phyloP scores from a whole-genome alignment of 2,797 vertebrate species.

The Tympanoctomys barrerae region DNA sequence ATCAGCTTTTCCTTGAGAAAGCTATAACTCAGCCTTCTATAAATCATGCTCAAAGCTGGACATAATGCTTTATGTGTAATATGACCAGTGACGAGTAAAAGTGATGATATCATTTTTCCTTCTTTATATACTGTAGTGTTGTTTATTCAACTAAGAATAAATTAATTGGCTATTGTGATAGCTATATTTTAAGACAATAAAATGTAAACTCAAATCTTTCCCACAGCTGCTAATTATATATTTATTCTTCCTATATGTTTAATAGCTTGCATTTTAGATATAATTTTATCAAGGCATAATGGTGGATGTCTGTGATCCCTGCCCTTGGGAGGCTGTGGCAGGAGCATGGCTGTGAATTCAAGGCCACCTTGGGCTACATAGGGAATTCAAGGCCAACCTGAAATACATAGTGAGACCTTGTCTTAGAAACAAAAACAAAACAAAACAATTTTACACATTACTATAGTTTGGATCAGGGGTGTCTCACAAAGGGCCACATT shows the following conservation, averaged over 20 bases:
- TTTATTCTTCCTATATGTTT: conserved; percentile 28
- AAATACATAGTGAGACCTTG: not conserved
- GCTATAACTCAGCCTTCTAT: not conserved
- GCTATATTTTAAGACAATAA: conserved; percentile 41
- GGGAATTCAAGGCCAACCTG: not conserved
- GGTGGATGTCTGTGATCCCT: not conserved
- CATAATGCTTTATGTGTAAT: not conserved
- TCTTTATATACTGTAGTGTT: not conserved
- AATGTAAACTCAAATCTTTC: not conserved
- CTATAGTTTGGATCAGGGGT: not conserved
- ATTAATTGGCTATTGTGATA: conserved; percentile 10
- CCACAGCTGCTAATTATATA: not conserved
- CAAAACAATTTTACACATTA: not conserved
- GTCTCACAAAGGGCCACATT: not conserved
- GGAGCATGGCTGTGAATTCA: not conserved
- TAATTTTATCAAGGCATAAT: not conserved
- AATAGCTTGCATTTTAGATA: not conserved
- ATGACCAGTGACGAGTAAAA: not conserved
- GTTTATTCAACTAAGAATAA: conserved; percentile 19
- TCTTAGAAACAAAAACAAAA: not conserved
- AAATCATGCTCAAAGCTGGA: not conserved
- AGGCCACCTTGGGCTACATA: not conserved
- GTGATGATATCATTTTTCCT: not conserved
- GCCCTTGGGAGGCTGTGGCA: not conserved
- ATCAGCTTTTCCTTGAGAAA: conserved; percentile 28